Evolutionary conservation across 2,888 invertebrate species (phyloP).

Genomic region (Bugula neritina): DNA sequence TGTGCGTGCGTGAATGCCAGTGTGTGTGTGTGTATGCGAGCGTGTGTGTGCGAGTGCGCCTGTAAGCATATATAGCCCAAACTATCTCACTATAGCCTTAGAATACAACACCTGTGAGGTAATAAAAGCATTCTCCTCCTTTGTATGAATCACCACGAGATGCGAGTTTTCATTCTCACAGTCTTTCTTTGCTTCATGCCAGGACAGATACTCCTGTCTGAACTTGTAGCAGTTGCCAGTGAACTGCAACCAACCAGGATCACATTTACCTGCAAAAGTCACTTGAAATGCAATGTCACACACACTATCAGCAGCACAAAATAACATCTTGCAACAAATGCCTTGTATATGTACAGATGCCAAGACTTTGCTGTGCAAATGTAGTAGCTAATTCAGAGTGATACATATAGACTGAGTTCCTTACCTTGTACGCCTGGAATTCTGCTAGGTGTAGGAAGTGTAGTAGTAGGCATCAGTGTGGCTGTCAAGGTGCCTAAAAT

Average conservation of each 20-base stretch:
- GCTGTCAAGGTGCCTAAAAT: not conserved
- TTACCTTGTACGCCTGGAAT: slow-evolving; percentile 20
- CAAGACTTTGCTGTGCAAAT: no score
- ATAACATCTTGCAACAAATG: no score
- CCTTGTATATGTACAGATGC: no score
- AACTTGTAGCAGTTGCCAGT: slow-evolving; percentile 15
- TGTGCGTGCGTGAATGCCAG: no score
- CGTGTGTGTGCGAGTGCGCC: no score
- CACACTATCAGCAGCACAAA: no score
- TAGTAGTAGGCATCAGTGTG: slow-evolving; percentile 9
- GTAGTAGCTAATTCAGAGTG: no score
- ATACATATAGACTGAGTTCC: no score
- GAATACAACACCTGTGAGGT: slow-evolving; percentile 17
- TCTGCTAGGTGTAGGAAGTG: not conserved
- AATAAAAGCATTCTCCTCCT: slow-evolving; percentile 5
- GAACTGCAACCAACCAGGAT: slow-evolving; percentile 15
- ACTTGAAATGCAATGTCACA: no score
- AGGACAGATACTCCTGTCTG: not conserved
- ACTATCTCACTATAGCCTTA: no score
- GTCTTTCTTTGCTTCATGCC: slow-evolving; percentile 15
- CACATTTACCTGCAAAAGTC: slow-evolving; percentile 14
- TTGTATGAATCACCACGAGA: not conserved
- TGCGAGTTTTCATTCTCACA: slow-evolving; percentile 16
- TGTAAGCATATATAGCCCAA: no score
- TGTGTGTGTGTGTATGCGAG: no score